Base-by-base conservation (phyloP, 2,797 vertebrate genomes). In the Sparus aurata region DNA sequence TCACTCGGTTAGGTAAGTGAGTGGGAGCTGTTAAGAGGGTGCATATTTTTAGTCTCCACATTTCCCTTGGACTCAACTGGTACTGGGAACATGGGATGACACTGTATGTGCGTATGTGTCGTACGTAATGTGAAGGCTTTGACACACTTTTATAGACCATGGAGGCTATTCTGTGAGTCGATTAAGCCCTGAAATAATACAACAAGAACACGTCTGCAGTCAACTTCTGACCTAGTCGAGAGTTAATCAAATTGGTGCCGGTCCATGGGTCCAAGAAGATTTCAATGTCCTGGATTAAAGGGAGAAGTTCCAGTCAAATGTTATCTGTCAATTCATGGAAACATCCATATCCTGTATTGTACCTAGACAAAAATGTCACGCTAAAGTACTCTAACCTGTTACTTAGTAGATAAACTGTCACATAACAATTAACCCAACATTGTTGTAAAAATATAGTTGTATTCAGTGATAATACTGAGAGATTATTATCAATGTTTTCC, bases 1-100 rank as follows among this genome's bases (percentile, higher is more conserved):
- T 94, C 93, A 93, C 82, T 71, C 67, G 67, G 90, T 93, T 92
- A 93, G 90, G 87, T 93, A 91, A 92, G 92, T 91, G 91, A 91
- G 92, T 92, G 90, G 92, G 91, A 89, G 90, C 73, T 80, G 87
- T 80, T 77, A 82, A 87, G 75, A 82, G 84, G 66, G 52, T 79
- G 80, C 74, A 85, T 93, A 93, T 92, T 91, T 92, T 92, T 92
- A 91, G 89, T 87, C 78, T 66, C 79, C 55, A 30, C 72, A 73
- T 89, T 88, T 93, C 71, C 75, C 71, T 79, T 72, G 68, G 79
- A 82, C 76, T 89, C 73, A 45, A 50, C 68, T 73, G 47, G 63
- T 55, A 58, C 79, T 62, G 67, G 70, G 54, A 83, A 83, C 75
- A 73, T 43, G 53, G 77, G 78, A 53, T 30, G 73, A 80, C 23